Evolutionary conservation across 2,113 vertebrate genomes (phyloP), one percentile per base, ranked within the genome.

Genomic region (Raja brachyura): DNA sequence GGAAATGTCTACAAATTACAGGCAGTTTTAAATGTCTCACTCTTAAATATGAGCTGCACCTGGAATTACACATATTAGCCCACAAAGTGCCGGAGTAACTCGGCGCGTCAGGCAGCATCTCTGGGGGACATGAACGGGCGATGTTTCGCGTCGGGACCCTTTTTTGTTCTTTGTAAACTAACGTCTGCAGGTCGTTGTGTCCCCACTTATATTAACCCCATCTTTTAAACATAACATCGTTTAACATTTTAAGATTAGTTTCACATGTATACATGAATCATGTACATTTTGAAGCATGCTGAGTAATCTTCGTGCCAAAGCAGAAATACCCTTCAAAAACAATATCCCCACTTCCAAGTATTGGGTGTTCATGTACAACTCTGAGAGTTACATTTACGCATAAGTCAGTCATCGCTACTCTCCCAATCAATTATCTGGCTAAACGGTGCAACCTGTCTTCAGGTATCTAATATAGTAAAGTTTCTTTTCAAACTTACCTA

Each of bases 401-500:
- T 85, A 85, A 85, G 16, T 18, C 61, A 85, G 16, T 18, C 61
- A 59, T 88, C 10, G 33, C 20, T 11, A 33, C 22, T 48, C 68
- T 39, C 31, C 33, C 16, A 48, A 70, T 18, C 63, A 90, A 7
- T 9, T 39, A 86, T 61, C n/a, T 70, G 63, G 88, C 31, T 90
- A 90, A 68, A 68, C 18, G 5, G 39, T 59, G 31, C n/a, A 68
- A 90, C 31, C 28, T 70, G 88, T 90, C 7, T n/a, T 28, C 33
- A 74, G n/a, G 66, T 73, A 13, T 48, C 39, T 92, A 39, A 11
- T 2, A 4, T 14, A 33, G 20, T 73, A 0, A 66, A 81, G 48
- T 54, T 10, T 18, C n/a, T 74, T 92, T 92, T 5, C 39, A 70
- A 48, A 59, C 96, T 97, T 98, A 99, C 98, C 98, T 95, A 99